These are phyloP conservation scores for Platycheirus rosarum DNA, from an alignment of 2,888 invertebrate genomes.

Conservation along the genomic window DNA sequence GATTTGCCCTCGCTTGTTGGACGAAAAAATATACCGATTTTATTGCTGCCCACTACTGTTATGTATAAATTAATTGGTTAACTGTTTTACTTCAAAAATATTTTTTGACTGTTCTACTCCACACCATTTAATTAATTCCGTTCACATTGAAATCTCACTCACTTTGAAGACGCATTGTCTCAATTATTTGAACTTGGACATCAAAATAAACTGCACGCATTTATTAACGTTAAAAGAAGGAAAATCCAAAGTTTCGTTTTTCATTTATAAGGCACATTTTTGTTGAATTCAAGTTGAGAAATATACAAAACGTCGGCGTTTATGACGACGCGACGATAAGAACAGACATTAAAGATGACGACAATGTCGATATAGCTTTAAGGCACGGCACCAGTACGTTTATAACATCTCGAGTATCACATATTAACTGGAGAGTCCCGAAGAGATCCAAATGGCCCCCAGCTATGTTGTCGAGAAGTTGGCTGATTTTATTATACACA, in stretches of 20 bases:
- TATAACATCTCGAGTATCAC: constrained; percentile 76
- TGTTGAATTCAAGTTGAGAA: constrained; percentile 7
- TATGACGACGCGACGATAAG: constrained; percentile 42
- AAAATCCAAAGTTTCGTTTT: constrained; percentile 5
- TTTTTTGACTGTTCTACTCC: no score
- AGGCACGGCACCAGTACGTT: constrained; percentile 74
- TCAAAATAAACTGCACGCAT: constrained; percentile 16
- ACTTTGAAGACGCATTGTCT: constrained; percentile 1
- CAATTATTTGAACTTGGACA: constrained; percentile 20
- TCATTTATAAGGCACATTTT: background rate
- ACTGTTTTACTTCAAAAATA: no score
- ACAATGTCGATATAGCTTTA: constrained; percentile 66
- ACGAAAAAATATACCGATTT: constrained; percentile 42
- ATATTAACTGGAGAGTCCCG: constrained; percentile 76
- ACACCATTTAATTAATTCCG: no score
- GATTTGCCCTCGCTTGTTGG: constrained; percentile 43
- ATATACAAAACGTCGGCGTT: constrained; percentile 13
- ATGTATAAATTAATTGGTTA: constrained; percentile 7
- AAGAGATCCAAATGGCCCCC: constrained; percentile 76
- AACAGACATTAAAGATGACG: constrained; percentile 66
- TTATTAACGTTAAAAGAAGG: constrained; percentile 30
- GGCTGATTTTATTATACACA: constrained; percentile 58
- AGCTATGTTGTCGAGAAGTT: constrained; percentile 75
- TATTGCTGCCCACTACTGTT: constrained; percentile 22
- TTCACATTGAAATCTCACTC: constrained; percentile 12